Evolutionary conservation across 1,140 invertebrate species (phyloP), one percentile per base, ranked within the genome.

Genomic region (Bombus terrestris): DNA sequence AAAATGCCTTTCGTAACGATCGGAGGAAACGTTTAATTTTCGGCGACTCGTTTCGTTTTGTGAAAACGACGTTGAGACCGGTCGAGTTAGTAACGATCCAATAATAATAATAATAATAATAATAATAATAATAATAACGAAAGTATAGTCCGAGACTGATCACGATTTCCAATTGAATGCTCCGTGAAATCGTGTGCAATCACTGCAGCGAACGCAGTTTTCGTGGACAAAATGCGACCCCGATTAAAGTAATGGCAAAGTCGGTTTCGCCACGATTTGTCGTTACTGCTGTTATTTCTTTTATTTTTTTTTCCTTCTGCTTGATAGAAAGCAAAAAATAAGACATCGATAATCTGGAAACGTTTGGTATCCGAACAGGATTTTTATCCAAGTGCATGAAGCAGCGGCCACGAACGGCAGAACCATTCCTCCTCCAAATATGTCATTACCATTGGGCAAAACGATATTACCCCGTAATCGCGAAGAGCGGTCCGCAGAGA

Each of bases 401-500:
- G 13, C 32, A 32, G 43, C 47, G 25, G 5, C 57, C 62, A 25
- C 8, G 35, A 18, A 71, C 53, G 13, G 9, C 10, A 13, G 25
- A 9, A 22, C 43, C 39, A 8, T 78, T 69, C 43, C 39, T 22
- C 39, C 28, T 43, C 15, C 22, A 43, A 73, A 72, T 80, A 28
- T 85, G 80, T 85, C 68, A 85, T 85, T 85, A 85, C 18, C 77
- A 85, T 80, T 77, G 53, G 77, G 53, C 83, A 73, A 85, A 85
- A 80, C 77, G 81, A 57, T 85, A 85, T 85, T 85, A 80, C 83
- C 83, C 83, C 77, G 53, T 85, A 85, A 85, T 85, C 77, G 76
- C 53, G 53, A 25, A 37, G 57, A 85, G 80, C 77, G 83, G 80
- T 80, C 41, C 6, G 15, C 32, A 18, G 15, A 37, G 75, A 73